Percentiles rank a stretch among this genome's conserved stretches.
phyloP scores from a whole-genome alignment of 1,140 invertebrate species.

The Drosophila nigromelanica region DNA sequence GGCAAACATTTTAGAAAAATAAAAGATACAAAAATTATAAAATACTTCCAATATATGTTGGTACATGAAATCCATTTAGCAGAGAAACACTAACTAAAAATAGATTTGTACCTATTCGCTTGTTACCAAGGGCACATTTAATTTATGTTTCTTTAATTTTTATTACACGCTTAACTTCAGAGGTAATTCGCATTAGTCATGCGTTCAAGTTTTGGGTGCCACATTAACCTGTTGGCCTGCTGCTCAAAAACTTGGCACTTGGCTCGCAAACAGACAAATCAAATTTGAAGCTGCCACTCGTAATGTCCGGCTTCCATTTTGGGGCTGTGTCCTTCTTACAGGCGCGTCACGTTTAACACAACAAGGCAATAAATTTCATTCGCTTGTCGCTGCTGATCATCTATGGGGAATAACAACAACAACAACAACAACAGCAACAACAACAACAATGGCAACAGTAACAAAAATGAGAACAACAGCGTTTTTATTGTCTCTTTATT shows the following conservation, averaged over 20 bases:
- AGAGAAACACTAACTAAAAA: no score
- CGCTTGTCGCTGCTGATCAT: slow-evolving; percentile 41
- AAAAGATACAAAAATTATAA: no score
- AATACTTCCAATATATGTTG: no score
- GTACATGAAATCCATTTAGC: no score
- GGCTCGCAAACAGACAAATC: slow-evolving; percentile 54
- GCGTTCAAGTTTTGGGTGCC: slow-evolving; percentile 15
- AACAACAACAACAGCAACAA: slow-evolving; percentile 18
- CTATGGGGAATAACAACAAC: slow-evolving; percentile 7
- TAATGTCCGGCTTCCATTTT: slow-evolving; percentile 42
- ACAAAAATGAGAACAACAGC: slow-evolving; percentile 25
- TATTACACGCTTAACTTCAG: background rate
- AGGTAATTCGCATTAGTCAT: slow-evolving; percentile 34
- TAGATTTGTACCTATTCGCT: background rate
- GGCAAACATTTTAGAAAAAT: no score
- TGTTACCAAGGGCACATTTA: no score
- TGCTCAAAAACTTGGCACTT: slow-evolving; percentile 19
- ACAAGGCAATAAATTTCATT: slow-evolving; percentile 78
- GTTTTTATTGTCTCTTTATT: slow-evolving; percentile 68
- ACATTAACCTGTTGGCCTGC: slow-evolving; percentile 73
- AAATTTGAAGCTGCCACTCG: slow-evolving; percentile 59
- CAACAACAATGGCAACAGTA: slow-evolving; percentile 11
- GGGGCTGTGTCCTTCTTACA: slow-evolving; percentile 42
- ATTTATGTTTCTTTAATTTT: background rate
- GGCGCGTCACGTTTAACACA: slow-evolving; percentile 76